phyloP scores from a whole-genome alignment of 2,113 vertebrate species.

The Panurus biarmicus region DNA sequence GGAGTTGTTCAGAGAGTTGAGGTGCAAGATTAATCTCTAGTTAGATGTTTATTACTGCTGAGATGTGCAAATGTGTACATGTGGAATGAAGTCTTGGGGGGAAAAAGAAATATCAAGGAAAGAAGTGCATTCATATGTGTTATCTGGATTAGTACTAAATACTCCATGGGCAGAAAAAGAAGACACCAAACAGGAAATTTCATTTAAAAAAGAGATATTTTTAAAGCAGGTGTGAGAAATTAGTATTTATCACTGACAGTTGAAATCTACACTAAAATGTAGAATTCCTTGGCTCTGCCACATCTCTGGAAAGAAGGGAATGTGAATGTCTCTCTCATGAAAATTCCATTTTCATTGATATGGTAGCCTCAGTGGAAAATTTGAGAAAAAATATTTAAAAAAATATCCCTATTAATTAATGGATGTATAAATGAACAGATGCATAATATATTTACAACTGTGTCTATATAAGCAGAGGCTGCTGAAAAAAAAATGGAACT shows the following conservation, averaged over 20 bases:
- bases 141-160: not conserved
- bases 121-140: not conserved
- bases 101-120: not conserved
- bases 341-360: not conserved
- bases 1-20: not conserved
- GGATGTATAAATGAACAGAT: not conserved
- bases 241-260: not conserved
- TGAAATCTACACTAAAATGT: not conserved
- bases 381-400: not conserved
- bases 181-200: not conserved
- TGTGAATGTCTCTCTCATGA: not conserved
- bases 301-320: not conserved
- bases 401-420: not conserved
- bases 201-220: not conserved
- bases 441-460: not conserved
- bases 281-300: not conserved
- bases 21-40: not conserved
- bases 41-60: not conserved
- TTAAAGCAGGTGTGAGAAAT: not conserved
- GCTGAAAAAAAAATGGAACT: not conserved
- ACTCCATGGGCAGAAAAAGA: not conserved
- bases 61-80: not conserved
- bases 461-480: not conserved
- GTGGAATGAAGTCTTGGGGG: not conserved
- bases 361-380: not conserved